Base-by-base conservation (phyloP, 2,113 vertebrate genomes). In the Chlorodrepanis virens region DNA sequence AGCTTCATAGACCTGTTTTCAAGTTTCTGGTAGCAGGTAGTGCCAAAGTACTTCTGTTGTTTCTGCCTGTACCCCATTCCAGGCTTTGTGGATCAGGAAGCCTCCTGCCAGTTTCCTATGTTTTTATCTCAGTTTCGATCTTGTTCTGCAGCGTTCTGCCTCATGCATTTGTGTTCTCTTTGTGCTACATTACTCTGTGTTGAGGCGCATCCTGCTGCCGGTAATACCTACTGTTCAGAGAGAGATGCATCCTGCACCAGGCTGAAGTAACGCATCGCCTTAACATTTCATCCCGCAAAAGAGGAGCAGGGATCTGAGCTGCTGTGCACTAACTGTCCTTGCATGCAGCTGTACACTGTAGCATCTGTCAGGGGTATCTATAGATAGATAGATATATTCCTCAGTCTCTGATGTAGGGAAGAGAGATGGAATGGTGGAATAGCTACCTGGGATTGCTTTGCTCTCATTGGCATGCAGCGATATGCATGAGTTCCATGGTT, bases 401-500 rank as follows among this genome's bases (percentile, higher is more conserved):
- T 65, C 31, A 4, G n/a, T 31, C 42, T 81, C 3, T 59, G 18
- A 9, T 60, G 35, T 2, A 39, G 29, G 27, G 21, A 54, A 39
- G 52, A 39, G 40, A 29, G 60, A 37, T 2, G 2, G 54, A 40
- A 21, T 12, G 21, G 18, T 67, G 52, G 39, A 57, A 24, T 21
- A 68, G n/a, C n/a, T 57, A 1, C 25, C 35, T 67, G 45, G 35
- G 14, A 20, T 64, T 59, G 40, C 78, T 82, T 71, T 82, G 31
- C 42, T 91, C 8, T 81, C 27, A 1, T 21, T 23, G 6, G 5
- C 14, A 2, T 1, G 2, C 39, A 25, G 28, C 0, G 0, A 2
- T 49, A 12, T 0, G 0, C 24, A 0, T 0, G 0, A 40, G 27
- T 90, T 12, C 42, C 65, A 4, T 33, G 52, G 20, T 33, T 0